Base-by-base conservation (phyloP, 2,113 vertebrate species). In the Hyperopisus bebe region DNA sequence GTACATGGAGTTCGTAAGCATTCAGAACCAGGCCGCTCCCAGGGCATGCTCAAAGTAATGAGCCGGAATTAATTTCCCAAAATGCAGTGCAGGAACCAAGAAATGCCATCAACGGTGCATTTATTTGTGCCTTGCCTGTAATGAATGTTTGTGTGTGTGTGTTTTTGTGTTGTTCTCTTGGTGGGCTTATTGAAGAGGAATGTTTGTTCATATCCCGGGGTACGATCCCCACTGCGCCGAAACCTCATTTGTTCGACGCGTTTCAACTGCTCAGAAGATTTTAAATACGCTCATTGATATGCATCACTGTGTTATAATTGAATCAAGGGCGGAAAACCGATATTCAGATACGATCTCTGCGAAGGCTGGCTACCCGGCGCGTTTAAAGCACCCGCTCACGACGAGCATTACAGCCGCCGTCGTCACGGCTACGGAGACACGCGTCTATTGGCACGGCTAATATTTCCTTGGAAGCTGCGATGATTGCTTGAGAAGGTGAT, bases 181-280 rank as follows among this genome's bases (percentile, higher is more conserved):
- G 85, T 87, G 85, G 47, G n/a, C 19, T 53, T 87, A 53, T 87
- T 87, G 48, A 35, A 53, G 85, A 53, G n/a, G 85, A 87, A 80
- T 53, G 48, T 53, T 51, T 53, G 50, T 53, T 53, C 85, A 31
- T 53, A 51, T 53, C 85, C 50, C 27, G 50, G 85, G 85, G 50
- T 53, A 87, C 31, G 19, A 48, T 86, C 44, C 44, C 83, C 46
- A 46, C 83, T 86, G 44, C 47, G 24, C 13, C n/a, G 17, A 55
- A 53, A 87, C 47, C 44, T 35, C 27, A 53, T 53, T 39, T 51
- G 48, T 53, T 87, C 15, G 31, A 15, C 50, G 17, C 13, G 31
- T 87, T 53, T 53, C 47, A 55, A 53, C 48, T 13, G 85, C 50
- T 55, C 27, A 27, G 47, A 87, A 55, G 85, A 53, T 53, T 31